These are phyloP conservation scores for Copsychus sechellarum DNA, from an alignment of 2,113 vertebrate species.

Conservation along the genomic window DNA sequence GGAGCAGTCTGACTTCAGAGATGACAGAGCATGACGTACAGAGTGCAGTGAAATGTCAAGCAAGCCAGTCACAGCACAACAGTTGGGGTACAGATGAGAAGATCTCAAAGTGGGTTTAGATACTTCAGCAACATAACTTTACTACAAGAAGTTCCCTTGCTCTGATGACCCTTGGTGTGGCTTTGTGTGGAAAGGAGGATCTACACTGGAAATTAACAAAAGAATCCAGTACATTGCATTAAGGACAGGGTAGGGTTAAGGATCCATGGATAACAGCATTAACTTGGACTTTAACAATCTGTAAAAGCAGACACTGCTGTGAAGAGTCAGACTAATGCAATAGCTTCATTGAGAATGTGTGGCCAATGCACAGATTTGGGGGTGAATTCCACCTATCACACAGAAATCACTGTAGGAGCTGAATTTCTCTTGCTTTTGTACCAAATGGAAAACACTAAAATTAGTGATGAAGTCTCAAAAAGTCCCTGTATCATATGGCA, in stretches of 20 bases:
- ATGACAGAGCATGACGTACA: background rate
- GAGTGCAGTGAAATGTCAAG: background rate
- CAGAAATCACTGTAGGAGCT: background rate
- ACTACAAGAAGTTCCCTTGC: background rate
- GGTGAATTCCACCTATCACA: background rate
- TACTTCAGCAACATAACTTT: background rate
- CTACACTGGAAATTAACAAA: background rate
- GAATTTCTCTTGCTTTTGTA: background rate
- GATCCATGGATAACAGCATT: background rate
- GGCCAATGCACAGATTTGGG: background rate
- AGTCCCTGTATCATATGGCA: rapidly evolving
- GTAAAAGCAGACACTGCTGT: background rate
- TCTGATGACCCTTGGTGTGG: background rate
- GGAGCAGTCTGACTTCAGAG: background rate
- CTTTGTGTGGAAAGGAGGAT: background rate
- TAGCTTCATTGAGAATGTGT: background rate
- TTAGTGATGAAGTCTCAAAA: background rate
- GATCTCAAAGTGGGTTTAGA: background rate
- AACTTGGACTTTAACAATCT: background rate
- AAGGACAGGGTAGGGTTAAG: background rate
- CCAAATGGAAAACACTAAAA: background rate
- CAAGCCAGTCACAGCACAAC: background rate
- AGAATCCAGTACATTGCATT: background rate
- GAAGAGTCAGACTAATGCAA: background rate
- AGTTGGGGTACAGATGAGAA: background rate